phyloP scores from a whole-genome alignment of 1,140 invertebrate genomes.

The Catajapyx aquilonaris region DNA sequence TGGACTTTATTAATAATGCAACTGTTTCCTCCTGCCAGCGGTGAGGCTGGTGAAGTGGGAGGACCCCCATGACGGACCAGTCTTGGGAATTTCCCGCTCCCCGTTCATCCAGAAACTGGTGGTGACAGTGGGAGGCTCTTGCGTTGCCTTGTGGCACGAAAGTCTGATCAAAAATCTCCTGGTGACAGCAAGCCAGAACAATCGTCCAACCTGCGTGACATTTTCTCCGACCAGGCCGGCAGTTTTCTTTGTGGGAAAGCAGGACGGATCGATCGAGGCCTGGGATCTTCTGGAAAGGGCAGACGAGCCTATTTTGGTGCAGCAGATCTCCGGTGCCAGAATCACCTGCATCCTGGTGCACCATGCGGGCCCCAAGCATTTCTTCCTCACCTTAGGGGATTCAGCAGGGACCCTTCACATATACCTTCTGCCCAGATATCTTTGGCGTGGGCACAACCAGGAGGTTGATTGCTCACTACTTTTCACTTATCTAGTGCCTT shows the following conservation, averaged over 20 bases:
- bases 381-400: too few species aligned
- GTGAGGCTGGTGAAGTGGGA: slow-evolving; percentile 7
- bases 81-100: slow-evolving; percentile 20
- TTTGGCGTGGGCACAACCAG: too few species aligned
- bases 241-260: slow-evolving; percentile 24
- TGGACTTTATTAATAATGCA: too few species aligned
- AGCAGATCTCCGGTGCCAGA: slow-evolving; percentile 9
- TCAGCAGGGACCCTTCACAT: too few species aligned
- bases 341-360: slow-evolving; percentile 4
- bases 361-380: too few species aligned
- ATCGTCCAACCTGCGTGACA: too few species aligned
- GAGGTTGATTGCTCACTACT: too few species aligned
- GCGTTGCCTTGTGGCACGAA: slow-evolving; percentile 16
- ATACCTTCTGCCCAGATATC: too few species aligned
- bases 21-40: slow-evolving; percentile 4
- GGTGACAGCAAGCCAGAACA: too few species aligned
- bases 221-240: slow-evolving; percentile 10
- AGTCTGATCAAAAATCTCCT: too few species aligned
- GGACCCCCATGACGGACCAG: slow-evolving; percentile 19
- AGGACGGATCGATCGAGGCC: slow-evolving; percentile 24
- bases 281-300: slow-evolving; percentile 27
- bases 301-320: slow-evolving; percentile 18
- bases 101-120: slow-evolving; percentile 25
- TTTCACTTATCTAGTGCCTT: too few species aligned
- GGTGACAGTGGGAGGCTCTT: slow-evolving; percentile 25